Conservation (phyloP, 2,797 vertebrate species). For the Helicolenus hilgendorfi region DNA sequence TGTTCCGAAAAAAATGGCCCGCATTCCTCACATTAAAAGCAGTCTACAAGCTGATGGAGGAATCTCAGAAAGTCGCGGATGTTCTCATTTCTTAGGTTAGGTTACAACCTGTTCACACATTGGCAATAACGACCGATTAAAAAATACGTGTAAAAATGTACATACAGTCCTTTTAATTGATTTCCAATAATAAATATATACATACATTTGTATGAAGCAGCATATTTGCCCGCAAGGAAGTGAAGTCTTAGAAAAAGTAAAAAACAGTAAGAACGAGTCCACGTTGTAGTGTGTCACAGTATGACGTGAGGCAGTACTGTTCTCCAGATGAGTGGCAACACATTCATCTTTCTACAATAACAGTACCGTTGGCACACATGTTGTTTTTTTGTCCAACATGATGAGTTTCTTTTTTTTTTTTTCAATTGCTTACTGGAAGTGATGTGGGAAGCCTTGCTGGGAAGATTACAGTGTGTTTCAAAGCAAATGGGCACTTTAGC, state of each 20-base stretch:
- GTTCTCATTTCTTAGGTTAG: too few relatives aligned
- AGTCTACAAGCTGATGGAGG: too few relatives aligned
- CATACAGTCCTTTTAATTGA: too few relatives aligned
- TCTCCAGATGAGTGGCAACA: conserved; percentile 1
- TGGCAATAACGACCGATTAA: too few relatives aligned
- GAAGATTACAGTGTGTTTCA: conserved; percentile 24
- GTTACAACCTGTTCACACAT: too few relatives aligned
- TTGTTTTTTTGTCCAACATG: not conserved
- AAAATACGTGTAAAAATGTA: too few relatives aligned
- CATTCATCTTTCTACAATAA: not conserved
- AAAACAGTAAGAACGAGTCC: conserved; percentile 8
- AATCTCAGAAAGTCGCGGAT: too few relatives aligned
- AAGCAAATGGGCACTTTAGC: conserved; percentile 34
- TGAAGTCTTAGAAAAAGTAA: not conserved
- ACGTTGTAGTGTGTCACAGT: not conserved
- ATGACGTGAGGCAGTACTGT: not conserved
- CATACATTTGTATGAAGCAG: too few relatives aligned
- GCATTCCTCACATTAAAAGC: too few relatives aligned
- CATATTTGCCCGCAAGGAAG: not conserved
- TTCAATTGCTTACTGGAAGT: conserved; percentile 65
- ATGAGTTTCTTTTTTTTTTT: not conserved
- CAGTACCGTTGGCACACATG: conserved; percentile 27
- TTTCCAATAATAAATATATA: too few relatives aligned
- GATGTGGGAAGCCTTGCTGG: conserved; percentile 33
- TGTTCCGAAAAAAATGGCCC: too few relatives aligned